These are phyloP conservation scores for Pomacea maculata DNA, from an alignment of 1,140 invertebrate species.

Conservation along the genomic window DNA sequence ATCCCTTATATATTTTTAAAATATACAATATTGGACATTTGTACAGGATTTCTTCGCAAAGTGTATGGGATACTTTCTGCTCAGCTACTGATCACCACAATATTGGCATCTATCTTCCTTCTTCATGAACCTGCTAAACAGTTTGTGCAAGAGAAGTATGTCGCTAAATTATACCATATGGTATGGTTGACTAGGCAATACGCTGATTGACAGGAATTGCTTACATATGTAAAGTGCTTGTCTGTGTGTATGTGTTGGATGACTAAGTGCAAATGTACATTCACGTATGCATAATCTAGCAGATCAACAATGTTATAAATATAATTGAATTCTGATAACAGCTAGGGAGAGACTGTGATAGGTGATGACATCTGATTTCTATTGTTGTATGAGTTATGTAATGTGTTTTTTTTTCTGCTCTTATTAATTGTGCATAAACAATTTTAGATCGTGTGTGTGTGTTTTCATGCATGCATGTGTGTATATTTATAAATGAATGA, in stretches of 20 bases:
- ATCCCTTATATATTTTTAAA: too few relatives aligned
- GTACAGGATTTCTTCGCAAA: constrained; percentile 79
- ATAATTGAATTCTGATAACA: too few relatives aligned
- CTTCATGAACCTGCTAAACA: constrained; percentile 72
- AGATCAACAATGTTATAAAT: too few relatives aligned
- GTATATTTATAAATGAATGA: neutral
- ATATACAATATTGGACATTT: constrained; percentile 10
- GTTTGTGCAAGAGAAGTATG: constrained; percentile 75
- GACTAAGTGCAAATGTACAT: too few relatives aligned
- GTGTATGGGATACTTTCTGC: constrained; percentile 82
- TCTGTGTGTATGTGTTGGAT: too few relatives aligned
- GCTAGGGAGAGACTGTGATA: too few relatives aligned
- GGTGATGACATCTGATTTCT: neutral
- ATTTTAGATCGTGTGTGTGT: too few relatives aligned
- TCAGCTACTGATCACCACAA: constrained; percentile 78
- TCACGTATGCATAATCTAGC: too few relatives aligned
- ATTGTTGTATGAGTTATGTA: neutral
- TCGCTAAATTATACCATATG: neutral
- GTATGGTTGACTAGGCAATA: too few relatives aligned
- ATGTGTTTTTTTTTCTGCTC: neutral
- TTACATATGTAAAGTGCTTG: too few relatives aligned
- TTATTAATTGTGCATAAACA: neutral
- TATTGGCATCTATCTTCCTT: constrained; percentile 74
- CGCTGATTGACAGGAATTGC: too few relatives aligned
- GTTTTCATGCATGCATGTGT: neutral